Conservation (phyloP, 1,140 invertebrate genomes). For the Cylas formicarius region DNA sequence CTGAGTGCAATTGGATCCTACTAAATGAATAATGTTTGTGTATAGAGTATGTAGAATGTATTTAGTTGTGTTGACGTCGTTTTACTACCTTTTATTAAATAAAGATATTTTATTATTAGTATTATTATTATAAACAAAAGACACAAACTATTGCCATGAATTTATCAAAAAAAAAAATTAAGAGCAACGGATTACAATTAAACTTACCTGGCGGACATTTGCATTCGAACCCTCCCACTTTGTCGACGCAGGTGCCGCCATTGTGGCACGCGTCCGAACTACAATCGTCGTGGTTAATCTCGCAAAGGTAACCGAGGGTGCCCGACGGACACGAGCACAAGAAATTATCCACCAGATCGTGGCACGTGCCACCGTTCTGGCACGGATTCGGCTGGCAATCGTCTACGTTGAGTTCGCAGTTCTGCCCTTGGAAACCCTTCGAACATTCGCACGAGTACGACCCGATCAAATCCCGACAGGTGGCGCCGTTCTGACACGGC, state of each 20-base stretch:
- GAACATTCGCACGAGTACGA: constrained; percentile 81
- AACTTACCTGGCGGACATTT: constrained; percentile 64
- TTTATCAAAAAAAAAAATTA: no score
- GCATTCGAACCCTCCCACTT: constrained; percentile 86
- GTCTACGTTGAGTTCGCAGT: constrained; percentile 89
- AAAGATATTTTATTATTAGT: no score
- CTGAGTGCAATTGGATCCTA: no score
- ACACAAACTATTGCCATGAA: no score
- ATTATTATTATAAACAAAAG: no score
- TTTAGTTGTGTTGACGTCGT: no score
- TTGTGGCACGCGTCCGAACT: constrained; percentile 85
- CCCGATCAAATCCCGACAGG: constrained; percentile 76
- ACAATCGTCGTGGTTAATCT: constrained; percentile 88
- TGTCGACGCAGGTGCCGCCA: constrained; percentile 88
- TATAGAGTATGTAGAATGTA: no score
- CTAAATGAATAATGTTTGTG: no score
- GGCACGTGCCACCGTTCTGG: constrained; percentile 86
- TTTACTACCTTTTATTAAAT: no score
- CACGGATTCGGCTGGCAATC: constrained; percentile 87
- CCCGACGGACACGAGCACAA: constrained; percentile 89
- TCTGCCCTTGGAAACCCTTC: constrained; percentile 86
- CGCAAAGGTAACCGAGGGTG: constrained; percentile 82
- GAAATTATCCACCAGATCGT: constrained; percentile 80
- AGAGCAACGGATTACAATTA: no score
- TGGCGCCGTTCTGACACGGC: constrained; percentile 84